A percentile compares a stretch with the other conserved stretches of the same genome.
Conservation (phyloP, 2,797 vertebrate species). For the Enteromius afrohamiltoni region DNA sequence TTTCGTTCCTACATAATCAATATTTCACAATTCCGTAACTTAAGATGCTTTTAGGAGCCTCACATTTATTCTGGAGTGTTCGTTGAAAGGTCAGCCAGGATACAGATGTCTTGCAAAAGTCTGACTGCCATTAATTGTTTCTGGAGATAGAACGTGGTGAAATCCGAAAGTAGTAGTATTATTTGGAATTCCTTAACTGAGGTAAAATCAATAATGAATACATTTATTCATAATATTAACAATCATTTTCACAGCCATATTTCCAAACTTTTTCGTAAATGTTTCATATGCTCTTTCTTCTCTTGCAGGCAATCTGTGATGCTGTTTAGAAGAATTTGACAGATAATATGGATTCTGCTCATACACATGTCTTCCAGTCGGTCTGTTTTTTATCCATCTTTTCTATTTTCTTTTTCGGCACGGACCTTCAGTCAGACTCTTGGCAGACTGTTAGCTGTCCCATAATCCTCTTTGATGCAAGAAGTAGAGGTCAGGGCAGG, state of each 20-base stretch:
- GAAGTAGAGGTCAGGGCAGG: slow-evolving; percentile 69
- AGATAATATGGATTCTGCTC: slow-evolving; percentile 11
- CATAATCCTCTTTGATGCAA: slow-evolving; percentile 71
- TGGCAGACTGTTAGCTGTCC: slow-evolving; percentile 58
- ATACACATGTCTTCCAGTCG: slow-evolving; percentile 10
- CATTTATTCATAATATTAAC: not conserved
- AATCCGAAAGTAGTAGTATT: not conserved
- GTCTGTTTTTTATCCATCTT: slow-evolving; percentile 10
- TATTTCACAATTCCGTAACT: slow-evolving; percentile 29
- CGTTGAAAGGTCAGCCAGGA: slow-evolving; percentile 19
- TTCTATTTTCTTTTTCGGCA: slow-evolving; percentile 17
- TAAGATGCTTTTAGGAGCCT: slow-evolving; percentile 21
- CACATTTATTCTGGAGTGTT: not conserved
- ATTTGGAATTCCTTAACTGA: not conserved
- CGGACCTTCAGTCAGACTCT: slow-evolving; percentile 41
- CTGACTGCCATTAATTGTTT: slow-evolving; percentile 5
- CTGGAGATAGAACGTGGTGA: not conserved
- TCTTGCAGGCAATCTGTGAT: not conserved
- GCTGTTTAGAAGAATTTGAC: slow-evolving; percentile 7
- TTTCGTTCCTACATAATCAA: not conserved
- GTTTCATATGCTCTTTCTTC: not conserved
- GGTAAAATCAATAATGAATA: not conserved
- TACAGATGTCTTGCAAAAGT: slow-evolving; percentile 17
- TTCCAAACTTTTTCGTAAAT: not conserved
- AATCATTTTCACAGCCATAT: not conserved